These are phyloP conservation scores for Phodopus roborovskii DNA, from an alignment of 2,113 vertebrate species.

Conservation along the genomic window DNA sequence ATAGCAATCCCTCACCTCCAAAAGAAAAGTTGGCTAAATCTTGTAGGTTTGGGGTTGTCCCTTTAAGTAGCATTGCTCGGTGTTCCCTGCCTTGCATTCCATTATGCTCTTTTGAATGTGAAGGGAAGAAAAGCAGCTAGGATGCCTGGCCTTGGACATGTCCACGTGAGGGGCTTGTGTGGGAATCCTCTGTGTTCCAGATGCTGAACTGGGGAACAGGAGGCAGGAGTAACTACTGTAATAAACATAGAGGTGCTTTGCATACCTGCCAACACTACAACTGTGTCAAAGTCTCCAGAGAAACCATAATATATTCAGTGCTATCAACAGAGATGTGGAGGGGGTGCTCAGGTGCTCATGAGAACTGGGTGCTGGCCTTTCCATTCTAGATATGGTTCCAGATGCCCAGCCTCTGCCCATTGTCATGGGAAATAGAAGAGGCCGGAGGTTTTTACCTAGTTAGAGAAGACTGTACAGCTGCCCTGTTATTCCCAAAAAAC, in stretches of 20 bases:
- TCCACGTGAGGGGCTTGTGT: not conserved
- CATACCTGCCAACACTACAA: not conserved
- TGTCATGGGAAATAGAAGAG: not conserved
- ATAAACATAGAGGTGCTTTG: not conserved
- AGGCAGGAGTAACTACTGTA: not conserved
- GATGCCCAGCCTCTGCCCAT: not conserved
- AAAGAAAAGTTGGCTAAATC: conserved; percentile 21
- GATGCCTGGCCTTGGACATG: not conserved
- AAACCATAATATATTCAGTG: not conserved
- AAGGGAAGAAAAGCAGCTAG: not conserved
- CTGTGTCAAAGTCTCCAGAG: not conserved
- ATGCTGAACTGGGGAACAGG: not conserved
- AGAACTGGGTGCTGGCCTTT: conserved; percentile 32
- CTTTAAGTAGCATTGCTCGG: not conserved
- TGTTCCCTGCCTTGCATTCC: not conserved
- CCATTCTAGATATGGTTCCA: not conserved
- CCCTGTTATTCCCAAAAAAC: not conserved
- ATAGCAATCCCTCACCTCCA: not conserved
- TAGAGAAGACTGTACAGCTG: not conserved
- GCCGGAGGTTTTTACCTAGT: not conserved
- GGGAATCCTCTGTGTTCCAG: not conserved
- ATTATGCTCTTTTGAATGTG: not conserved
- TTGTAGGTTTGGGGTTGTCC: not conserved
- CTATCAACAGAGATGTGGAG: not conserved
- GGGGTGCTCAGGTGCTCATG: not conserved